phyloP scores from a whole-genome alignment of 2,888 invertebrate species.

The Lochmaea crataegi region DNA sequence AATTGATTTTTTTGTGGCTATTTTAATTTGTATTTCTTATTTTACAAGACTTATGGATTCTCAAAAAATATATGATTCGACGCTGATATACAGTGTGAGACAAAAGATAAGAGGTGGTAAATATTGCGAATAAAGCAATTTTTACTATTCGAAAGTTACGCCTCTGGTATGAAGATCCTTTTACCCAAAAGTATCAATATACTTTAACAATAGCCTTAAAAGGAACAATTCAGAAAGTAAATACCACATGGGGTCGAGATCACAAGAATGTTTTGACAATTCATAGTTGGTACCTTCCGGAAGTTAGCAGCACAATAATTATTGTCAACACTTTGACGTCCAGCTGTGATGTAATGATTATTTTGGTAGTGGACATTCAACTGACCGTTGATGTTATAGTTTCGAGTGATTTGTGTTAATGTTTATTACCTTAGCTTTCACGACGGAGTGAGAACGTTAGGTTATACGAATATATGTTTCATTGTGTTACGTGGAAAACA shows the following conservation, averaged over 20 bases:
- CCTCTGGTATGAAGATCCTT: background rate
- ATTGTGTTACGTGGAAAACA: background rate
- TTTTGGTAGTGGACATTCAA: slow-evolving; percentile 44
- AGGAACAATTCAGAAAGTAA: slow-evolving; percentile 45
- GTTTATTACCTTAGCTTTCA: slow-evolving; percentile 39
- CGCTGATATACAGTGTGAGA: too few species aligned
- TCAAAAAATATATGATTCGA: too few species aligned
- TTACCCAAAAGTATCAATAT: slow-evolving; percentile 18
- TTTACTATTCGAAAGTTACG: background rate
- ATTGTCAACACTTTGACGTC: slow-evolving; percentile 61
- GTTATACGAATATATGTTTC: background rate
- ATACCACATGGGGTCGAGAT: slow-evolving; percentile 48
- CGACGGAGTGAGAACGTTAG: background rate
- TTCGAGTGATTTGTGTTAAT: slow-evolving; percentile 46
- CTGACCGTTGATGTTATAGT: slow-evolving; percentile 39
- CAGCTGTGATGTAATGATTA: slow-evolving; percentile 59
- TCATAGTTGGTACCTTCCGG: slow-evolving; percentile 46
- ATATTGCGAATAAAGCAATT: too few species aligned
- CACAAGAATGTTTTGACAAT: slow-evolving; percentile 54
- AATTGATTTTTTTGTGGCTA: too few species aligned
- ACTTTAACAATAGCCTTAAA: slow-evolving; percentile 39
- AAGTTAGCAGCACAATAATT: slow-evolving; percentile 57
- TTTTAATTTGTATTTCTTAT: too few species aligned
- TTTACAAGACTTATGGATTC: too few species aligned
- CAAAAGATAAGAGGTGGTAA: too few species aligned